Evolutionary conservation across 2,888 invertebrate genomes (phyloP).

Genomic region (Cerceris ruficornis): DNA sequence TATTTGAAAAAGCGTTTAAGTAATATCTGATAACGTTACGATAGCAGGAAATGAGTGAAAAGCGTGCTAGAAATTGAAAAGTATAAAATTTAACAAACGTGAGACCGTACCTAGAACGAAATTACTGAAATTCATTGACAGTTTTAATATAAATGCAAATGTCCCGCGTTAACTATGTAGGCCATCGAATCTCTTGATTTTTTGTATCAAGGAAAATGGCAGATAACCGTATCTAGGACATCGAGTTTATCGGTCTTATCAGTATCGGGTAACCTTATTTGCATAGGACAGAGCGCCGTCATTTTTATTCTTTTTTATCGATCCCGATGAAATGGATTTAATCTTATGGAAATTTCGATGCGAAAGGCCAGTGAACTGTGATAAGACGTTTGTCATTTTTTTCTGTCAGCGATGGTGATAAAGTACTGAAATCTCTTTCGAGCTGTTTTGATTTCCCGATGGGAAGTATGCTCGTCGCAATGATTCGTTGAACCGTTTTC

Average conservation of each 20-base stretch:
- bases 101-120: neutral
- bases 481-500: slow-evolving; percentile 5
- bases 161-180: neutral
- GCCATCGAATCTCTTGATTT: slow-evolving; percentile 15
- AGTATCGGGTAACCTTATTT: slow-evolving; percentile 46
- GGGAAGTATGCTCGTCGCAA: slow-evolving; percentile 42
- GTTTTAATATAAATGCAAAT: neutral
- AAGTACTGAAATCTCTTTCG: slow-evolving; percentile 36
- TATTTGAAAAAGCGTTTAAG: too few relatives aligned
- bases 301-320: slow-evolving; percentile 29
- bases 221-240: slow-evolving; percentile 34
- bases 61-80: too few relatives aligned
- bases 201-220: slow-evolving; percentile 24
- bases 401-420: slow-evolving; percentile 20
- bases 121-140: neutral
- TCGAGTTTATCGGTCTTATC: slow-evolving; percentile 52
- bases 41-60: too few relatives aligned
- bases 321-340: slow-evolving; percentile 35
- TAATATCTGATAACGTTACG: too few relatives aligned
- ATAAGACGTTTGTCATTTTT: slow-evolving; percentile 28
- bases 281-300: slow-evolving; percentile 38
- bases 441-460: slow-evolving; percentile 46
- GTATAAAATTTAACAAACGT: too few relatives aligned
- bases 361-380: slow-evolving; percentile 25
- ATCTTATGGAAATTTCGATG: slow-evolving; percentile 46